These are phyloP conservation scores for Rhagoletis zephyria DNA, from an alignment of 1,140 invertebrate species.

Conservation along the genomic window DNA sequence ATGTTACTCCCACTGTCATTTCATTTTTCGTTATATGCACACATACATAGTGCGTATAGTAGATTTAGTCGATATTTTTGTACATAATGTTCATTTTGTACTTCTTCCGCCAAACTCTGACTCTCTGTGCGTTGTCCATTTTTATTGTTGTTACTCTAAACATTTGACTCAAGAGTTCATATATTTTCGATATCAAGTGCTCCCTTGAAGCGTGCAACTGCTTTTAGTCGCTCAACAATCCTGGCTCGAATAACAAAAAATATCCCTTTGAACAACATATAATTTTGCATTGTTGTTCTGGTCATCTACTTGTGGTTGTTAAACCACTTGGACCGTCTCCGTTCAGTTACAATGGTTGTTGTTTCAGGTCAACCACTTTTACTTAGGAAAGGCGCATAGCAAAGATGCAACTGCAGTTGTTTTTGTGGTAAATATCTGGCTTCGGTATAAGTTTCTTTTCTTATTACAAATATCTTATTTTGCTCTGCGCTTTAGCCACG, in stretches of 20 bases:
- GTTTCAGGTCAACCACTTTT: not conserved
- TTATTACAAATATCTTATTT: slow-evolving; percentile 1
- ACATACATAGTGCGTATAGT: too few species aligned
- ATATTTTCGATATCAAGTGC: slow-evolving; percentile 47
- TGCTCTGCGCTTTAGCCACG: not conserved
- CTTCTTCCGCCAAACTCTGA: not conserved
- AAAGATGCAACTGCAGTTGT: not conserved
- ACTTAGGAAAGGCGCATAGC: not conserved
- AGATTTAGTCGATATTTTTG: not conserved
- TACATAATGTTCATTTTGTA: not conserved
- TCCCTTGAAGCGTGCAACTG: slow-evolving; percentile 43
- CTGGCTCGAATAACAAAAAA: slow-evolving; percentile 3
- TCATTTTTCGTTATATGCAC: too few species aligned
- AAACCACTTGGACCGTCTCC: slow-evolving; percentile 25
- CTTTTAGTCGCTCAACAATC: not conserved
- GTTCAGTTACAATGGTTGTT: not conserved
- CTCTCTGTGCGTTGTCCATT: not conserved
- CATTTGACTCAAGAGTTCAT: slow-evolving; percentile 44
- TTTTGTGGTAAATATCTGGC: slow-evolving; percentile 28
- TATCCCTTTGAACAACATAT: not conserved
- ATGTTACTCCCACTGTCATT: not conserved
- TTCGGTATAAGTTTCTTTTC: slow-evolving; percentile 20
- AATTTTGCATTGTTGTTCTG: slow-evolving; percentile 19
- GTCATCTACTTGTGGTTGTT: slow-evolving; percentile 28
- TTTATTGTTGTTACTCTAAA: not conserved